Conservation (phyloP, 2,113 vertebrate species). For the Thalassoma bifasciatum region DNA sequence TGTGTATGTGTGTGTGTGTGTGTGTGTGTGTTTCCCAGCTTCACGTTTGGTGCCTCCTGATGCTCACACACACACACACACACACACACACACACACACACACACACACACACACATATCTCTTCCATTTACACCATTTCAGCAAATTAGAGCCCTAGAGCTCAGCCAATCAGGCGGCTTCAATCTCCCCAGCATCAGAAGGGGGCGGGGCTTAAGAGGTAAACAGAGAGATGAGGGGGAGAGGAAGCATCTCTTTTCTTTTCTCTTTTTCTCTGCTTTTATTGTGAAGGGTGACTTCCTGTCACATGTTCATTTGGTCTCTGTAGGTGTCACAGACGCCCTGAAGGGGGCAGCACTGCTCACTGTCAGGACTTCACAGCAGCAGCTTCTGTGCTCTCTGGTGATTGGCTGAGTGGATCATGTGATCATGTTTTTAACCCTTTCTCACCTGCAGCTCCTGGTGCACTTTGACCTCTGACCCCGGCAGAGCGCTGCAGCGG, state of each 20-base stretch:
- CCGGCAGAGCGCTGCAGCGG: conserved; percentile 76
- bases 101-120: too few species aligned
- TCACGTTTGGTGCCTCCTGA: conserved; percentile 44
- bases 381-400: too few species aligned
- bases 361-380: too few species aligned
- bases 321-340: too few species aligned
- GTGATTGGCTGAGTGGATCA: too few species aligned
- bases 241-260: background rate
- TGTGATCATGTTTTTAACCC: background rate
- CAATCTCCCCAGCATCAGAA: background rate
- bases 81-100: too few species aligned
- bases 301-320: background rate
- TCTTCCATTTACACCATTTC: too few species aligned
- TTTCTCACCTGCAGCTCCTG: background rate
- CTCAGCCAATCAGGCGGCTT: conserved; percentile 49
- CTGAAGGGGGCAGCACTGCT: too few species aligned
- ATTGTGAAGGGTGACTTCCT: background rate
- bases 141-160: too few species aligned
- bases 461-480: conserved; percentile 74
- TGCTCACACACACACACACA: conserved; percentile 7
- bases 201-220: conserved; percentile 64
- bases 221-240: conserved; percentile 62
- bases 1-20: conserved; percentile 1
- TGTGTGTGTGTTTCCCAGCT: background rate
- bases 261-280: background rate